phyloP scores from a whole-genome alignment of 1,140 invertebrate genomes.

The Coenobita brevimanus region DNA sequence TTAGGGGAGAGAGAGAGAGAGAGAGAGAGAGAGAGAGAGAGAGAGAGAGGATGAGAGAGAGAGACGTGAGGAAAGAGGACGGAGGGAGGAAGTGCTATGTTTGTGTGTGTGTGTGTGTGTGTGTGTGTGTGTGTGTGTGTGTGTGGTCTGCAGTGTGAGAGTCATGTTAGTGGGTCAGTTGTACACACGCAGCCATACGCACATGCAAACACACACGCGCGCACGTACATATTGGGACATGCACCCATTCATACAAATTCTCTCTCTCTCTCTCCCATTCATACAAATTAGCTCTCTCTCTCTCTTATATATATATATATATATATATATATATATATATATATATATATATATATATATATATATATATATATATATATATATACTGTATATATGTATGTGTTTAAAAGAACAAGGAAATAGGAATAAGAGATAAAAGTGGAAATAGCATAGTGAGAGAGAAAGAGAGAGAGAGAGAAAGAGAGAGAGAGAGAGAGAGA shows the following conservation, averaged over 20 bases:
- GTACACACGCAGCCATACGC: neutral
- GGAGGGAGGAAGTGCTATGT: too few species aligned
- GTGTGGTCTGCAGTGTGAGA: neutral
- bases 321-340: neutral
- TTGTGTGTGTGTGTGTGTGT: neutral
- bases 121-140: neutral
- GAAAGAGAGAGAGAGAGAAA: constrained; percentile 5
- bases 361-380: neutral
- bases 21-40: too few species aligned
- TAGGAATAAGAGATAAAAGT: neutral
- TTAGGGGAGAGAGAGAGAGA: too few species aligned
- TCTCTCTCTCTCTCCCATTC: too few species aligned
- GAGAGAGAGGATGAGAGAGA: too few species aligned
- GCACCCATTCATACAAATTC: neutral
- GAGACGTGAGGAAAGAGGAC: too few species aligned
- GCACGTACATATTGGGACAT: neutral
- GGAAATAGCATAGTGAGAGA: neutral
- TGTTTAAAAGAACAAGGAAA: neutral
- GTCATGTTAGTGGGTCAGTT: neutral
- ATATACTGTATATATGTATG: neutral
- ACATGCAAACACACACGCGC: neutral
- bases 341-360: constrained; percentile 2
- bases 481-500: too few species aligned
- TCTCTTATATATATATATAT: neutral
- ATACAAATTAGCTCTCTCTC: neutral